Evolutionary conservation across 2,113 vertebrate genomes (phyloP).

Genomic region (Pelecanoides urinatrix): DNA sequence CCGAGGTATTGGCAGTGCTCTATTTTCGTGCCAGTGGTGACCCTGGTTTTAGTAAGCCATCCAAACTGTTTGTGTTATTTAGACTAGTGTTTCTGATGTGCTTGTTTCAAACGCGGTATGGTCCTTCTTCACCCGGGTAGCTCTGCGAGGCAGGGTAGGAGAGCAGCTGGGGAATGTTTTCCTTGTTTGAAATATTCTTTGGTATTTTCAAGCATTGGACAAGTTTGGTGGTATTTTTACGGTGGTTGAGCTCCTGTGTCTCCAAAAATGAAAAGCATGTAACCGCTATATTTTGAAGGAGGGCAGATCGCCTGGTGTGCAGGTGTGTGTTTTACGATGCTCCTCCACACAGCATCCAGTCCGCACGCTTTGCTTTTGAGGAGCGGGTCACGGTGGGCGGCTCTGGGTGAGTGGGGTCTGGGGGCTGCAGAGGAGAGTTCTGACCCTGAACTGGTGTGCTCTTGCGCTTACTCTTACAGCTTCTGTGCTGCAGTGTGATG

Average conservation of each 20-base stretch:
- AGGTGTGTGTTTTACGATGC: background rate
- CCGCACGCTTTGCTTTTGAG: no score
- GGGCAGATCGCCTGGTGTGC: background rate
- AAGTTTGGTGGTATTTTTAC: background rate
- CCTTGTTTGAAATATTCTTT: background rate
- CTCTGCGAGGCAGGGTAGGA: no score
- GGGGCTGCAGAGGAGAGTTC: background rate
- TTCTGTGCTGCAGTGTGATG: background rate
- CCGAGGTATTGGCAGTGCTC: background rate
- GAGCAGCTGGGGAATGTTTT: background rate
- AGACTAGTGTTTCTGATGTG: background rate
- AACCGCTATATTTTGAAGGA: accelerated
- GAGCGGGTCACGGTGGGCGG: accelerated
- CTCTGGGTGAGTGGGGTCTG: no score
- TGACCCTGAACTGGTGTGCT: no score
- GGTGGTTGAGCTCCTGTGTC: background rate
- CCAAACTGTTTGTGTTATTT: background rate
- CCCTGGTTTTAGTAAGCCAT: background rate
- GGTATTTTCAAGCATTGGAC: background rate
- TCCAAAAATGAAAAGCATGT: background rate
- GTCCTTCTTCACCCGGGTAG: background rate
- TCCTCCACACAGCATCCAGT: background rate
- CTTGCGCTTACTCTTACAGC: background rate
- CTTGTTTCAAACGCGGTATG: background rate
- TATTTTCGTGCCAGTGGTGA: background rate